Evolutionary conservation across 2,797 vertebrate species (phyloP), one percentile per base, ranked within the genome.

Genomic region (Ptychobarbus kaznakovi): DNA sequence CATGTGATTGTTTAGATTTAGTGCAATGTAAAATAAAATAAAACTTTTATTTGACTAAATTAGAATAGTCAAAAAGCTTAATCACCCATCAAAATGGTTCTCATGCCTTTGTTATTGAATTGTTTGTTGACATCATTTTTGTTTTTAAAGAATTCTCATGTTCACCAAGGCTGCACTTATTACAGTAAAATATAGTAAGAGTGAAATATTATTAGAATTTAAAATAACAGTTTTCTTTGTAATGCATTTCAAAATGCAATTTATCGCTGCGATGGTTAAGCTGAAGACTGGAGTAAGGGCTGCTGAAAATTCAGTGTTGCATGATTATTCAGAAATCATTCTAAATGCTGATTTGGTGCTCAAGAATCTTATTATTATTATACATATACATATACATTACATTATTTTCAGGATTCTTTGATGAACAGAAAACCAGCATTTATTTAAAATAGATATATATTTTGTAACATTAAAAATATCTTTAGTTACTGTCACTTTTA

Each of bases 381-480:
- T 49, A 11, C 44, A 11, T 10, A 4, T 11, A 32, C 0, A n/a
- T 51, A 20, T 6, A 32, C 11, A 46, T 16, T 28, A 16, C 7
- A 58, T 25, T 44, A 10, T 20, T 38, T 70, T 46, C 7, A 25
- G 1, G 40, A 46, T 72, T 46, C 13, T 46, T 74, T 74, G 42
- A 25, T 16, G 0, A 11, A 20, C 20, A 42, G 4, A 69, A 69
- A 18, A 32, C 32, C 16, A 11, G 25, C 4, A 49, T 49, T 11
- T 6, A 51, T 51, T 28, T 32, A 3, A 53, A 75, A 73, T 49
- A 5, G 0, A 53, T 7, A 38, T 35, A 0, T 35, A 0, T n/a
- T n/a, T 53, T 22, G 65, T 68, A 68, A 75, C 73, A 8, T 75
- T 28, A 46, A 16, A 16, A 9, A 16, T 72, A 1, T 44, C 0